These are phyloP conservation scores for Euborellia annulipes DNA, from an alignment of 1,140 invertebrate genomes.

Conservation along the genomic window DNA sequence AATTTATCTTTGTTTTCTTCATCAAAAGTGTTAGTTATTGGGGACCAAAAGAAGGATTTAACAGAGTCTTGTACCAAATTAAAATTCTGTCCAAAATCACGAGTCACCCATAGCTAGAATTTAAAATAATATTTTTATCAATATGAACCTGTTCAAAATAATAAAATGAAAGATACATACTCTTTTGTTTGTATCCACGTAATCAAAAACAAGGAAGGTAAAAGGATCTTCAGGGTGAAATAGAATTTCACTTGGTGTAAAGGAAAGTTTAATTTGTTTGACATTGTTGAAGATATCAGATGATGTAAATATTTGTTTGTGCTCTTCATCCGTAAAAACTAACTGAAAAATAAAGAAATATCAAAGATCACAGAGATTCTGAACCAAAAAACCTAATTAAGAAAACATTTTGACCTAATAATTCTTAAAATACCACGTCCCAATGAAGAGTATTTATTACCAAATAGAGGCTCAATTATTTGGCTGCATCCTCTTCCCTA, in stretches of 20 bases:
- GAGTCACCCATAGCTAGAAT: slow-evolving; percentile 59
- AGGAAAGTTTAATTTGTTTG: slow-evolving; percentile 38
- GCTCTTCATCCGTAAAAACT: slow-evolving; percentile 62
- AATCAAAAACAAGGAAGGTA: slow-evolving; percentile 50
- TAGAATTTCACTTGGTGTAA: slow-evolving; percentile 57
- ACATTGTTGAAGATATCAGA: slow-evolving; percentile 53
- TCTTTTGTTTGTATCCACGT: slow-evolving; percentile 43
- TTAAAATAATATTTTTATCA: too few relatives aligned
- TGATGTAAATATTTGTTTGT: slow-evolving; percentile 64
- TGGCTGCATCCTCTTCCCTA: too few relatives aligned
- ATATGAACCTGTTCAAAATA: too few relatives aligned
- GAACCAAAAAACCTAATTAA: too few relatives aligned
- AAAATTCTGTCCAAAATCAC: slow-evolving; percentile 58
- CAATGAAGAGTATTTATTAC: too few relatives aligned
- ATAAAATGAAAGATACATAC: too few relatives aligned
- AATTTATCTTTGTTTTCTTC: too few relatives aligned
- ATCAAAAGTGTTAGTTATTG: too few relatives aligned
- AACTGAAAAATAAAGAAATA: slow-evolving; percentile 52
- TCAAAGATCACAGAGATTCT: too few relatives aligned
- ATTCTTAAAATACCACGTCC: too few relatives aligned
- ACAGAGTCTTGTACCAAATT: slow-evolving; percentile 48
- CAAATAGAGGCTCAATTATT: too few relatives aligned
- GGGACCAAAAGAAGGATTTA: slow-evolving; percentile 60
- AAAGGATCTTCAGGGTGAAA: slow-evolving; percentile 50
- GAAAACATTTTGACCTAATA: too few relatives aligned